Percentiles rank a stretch among this genome's conserved stretches.
Conservation (phyloP, 64 coral and sea anemone species). For the Pocillopora verrucosa region DNA sequence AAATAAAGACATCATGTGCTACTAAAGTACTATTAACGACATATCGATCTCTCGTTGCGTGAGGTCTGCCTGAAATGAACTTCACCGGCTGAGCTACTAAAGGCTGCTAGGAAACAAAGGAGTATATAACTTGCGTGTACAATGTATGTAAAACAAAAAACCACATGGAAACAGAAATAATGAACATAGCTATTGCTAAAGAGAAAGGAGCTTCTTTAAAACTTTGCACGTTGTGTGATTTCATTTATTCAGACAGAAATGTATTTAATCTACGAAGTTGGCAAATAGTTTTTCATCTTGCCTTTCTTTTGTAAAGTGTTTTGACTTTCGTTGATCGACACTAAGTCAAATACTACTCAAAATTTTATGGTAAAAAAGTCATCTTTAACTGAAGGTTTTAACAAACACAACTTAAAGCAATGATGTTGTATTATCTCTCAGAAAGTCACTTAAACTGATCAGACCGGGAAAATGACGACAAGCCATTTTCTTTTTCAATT, state of each 20-base stretch:
- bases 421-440: not conserved
- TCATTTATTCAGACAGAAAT: not conserved
- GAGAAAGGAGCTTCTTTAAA: not conserved
- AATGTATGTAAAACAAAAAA: too few species aligned
- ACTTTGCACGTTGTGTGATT: not conserved
- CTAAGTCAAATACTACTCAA: not conserved
- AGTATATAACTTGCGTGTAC: too few species aligned
- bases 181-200: too few species aligned
- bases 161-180: too few species aligned
- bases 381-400: not conserved
- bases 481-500: not conserved
- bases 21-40: not conserved
- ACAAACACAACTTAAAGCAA: not conserved
- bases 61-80: not conserved
- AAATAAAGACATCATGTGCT: not conserved
- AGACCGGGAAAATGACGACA: constrained; percentile 23
- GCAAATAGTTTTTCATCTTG: not conserved
- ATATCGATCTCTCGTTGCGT: not conserved
- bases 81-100: not conserved
- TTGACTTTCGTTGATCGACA: not conserved
- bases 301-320: not conserved
- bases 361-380: not conserved
- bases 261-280: not conserved
- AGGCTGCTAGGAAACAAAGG: not conserved
- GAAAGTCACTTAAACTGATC: not conserved